Conservation (phyloP, 2,113 vertebrate species). For the Corythaixoides concolor region DNA sequence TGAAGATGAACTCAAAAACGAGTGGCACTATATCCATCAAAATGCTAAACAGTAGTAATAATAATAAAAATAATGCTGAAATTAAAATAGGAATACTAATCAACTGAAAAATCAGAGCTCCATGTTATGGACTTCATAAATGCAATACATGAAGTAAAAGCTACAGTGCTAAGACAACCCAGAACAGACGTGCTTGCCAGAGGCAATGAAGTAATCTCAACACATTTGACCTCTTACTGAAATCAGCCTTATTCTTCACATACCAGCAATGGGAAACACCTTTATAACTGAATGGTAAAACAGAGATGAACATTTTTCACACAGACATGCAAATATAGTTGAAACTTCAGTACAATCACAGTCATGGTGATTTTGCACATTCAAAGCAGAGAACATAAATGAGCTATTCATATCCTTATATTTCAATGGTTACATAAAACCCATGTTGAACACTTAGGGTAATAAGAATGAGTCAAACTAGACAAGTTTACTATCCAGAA, state of each 20-base stretch:
- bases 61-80: neutral
- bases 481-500: neutral
- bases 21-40: neutral
- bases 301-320: neutral
- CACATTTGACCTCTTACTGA: accelerated
- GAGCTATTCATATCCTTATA: neutral
- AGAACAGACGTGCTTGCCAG: neutral
- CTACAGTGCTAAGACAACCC: neutral
- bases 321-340: neutral
- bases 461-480: neutral
- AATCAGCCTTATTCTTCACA: neutral
- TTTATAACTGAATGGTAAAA: neutral
- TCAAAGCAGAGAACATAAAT: neutral
- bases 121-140: neutral
- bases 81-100: neutral
- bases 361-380: neutral
- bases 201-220: neutral
- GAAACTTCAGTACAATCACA: neutral
- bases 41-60: neutral
- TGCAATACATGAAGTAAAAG: neutral
- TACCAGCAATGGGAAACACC: neutral
- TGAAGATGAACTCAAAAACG: neutral
- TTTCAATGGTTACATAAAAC: neutral
- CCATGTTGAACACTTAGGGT: neutral
- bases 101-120: neutral